Evolutionary conservation across 2,797 vertebrate genomes (phyloP), one percentile per base, ranked within the genome.

Genomic region (Apogon hyalosoma): DNA sequence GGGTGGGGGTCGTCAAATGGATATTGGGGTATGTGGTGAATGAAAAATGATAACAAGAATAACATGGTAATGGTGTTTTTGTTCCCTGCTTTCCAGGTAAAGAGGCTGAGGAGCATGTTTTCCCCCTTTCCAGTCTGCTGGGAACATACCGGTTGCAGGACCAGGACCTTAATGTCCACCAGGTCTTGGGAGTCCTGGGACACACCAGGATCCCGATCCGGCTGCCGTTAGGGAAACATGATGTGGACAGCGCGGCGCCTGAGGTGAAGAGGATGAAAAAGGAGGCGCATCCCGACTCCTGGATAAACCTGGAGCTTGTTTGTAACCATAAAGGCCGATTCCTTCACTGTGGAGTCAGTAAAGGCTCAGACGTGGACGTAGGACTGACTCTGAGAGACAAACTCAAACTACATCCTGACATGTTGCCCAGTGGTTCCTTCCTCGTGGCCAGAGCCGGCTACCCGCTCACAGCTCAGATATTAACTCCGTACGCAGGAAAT

Each of bases 201-300:
- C 84, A 90, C 76, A 93, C 89, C 1, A 84, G 77, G 50, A 92
- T 94, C 75, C 92, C 93, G 0, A 86, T 93, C 49, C 92, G 93
- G 36, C 74, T 91, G 51, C 88, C 89, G 0, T 63, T 73, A 24
- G 84, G 88, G 7, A 92, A 90, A 60, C 86, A 75, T 0, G 84
- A 86, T 6, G 62, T 69, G 1, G 89, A 92, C 56, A 84, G 85
- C 12, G 28, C 52, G 0, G 11, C 54, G 51, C 83, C 88, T 0
- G 83, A 88, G 14, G 78, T 80, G 51, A 92, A 90, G 77, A 86
- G 81, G 73, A 68, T 80, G 53, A 93, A 84, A 69, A 86, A 49
- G 57, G 88, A 90, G 21, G 79, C 75, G 2, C 86, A 84, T 24
- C 89, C 83, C 0, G 90, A 92, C 83, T 91, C 92, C 7, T 95